Base-by-base conservation (phyloP, 2,888 invertebrate species). In the Rhagium mordax region DNA sequence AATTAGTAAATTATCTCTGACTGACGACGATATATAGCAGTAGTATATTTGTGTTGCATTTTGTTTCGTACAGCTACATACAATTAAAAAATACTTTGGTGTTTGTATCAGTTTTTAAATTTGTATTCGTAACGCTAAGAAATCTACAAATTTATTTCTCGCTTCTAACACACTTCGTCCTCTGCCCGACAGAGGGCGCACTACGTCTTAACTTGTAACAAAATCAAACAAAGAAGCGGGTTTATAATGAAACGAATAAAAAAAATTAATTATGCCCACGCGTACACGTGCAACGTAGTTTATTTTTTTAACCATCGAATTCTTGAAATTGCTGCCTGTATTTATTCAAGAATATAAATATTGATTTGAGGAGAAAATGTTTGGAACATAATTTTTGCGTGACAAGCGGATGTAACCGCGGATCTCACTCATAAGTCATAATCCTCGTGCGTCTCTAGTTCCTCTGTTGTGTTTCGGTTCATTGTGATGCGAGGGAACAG, bases 401-500 rank as follows among this genome's bases (percentile, higher is more conserved):
- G 61, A 47, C 21, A 61, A 21, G 47, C 61, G 61, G 61, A 61
- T 61, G 61, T 21, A 41, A 59, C n/a, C n/a, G n/a, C n/a, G n/a
- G n/a, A n/a, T n/a, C n/a, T n/a, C n/a, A n/a, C n/a, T n/a, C n/a
- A 33, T n/a, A 41, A 13, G 10, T 60, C 24, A 15, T 47, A 61
- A 61, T 61, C 47, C 47, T 61, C 20, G 48, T 21, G 29, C 47
- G 61, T 20, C 61, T 18, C 48, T 47, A 33, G 59, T 33, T 33
- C n/a, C n/a, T n/a, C 41, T 41, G n/a, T 41, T n/a, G 41, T 33
- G 33, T 18, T 18, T 57, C 59, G 33, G 10, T 33, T 61, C 61
- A n/a, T n/a, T 41, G 61, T 48, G 61, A 61, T 13, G 49, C 15
- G 49, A n/a, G 49, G 8, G 47, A 60, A 33, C 15, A 29, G 20